These are phyloP conservation scores for Sus scrofa DNA, from an alignment of 2,113 vertebrate species.

Conservation along the genomic window DNA sequence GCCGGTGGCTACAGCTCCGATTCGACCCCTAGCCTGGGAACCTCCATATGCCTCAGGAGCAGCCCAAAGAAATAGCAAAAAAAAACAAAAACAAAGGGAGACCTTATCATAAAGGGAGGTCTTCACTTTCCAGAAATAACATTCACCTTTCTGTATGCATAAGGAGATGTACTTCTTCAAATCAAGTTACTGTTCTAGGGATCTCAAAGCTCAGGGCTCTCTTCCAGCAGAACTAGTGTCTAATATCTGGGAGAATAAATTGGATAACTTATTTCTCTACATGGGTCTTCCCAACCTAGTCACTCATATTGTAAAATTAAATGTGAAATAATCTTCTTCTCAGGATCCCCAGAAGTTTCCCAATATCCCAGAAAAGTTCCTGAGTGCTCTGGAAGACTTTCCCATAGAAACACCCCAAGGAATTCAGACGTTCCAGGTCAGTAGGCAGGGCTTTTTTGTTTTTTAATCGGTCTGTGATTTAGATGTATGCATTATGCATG, in stretches of 20 bases:
- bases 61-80: no score
- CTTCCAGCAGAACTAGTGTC: background rate
- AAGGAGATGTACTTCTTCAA: background rate
- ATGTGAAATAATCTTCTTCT: constrained; percentile 62
- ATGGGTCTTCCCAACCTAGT: background rate
- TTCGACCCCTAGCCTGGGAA: no score
- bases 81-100: no score
- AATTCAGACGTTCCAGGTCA: constrained; percentile 92
- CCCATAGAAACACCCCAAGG: constrained; percentile 87
- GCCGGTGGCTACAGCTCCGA: no score
- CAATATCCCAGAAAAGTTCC: constrained; percentile 79
- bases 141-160: background rate
- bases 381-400: constrained; percentile 87
- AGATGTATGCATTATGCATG: background rate
- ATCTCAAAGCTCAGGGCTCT: background rate
- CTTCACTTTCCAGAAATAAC: background rate
- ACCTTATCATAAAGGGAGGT: background rate
- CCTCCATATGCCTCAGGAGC: no score
- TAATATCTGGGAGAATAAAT: background rate
- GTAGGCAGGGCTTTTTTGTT: background rate
- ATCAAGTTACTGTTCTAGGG: background rate
- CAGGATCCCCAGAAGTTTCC: constrained; percentile 83
- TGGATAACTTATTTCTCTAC: background rate
- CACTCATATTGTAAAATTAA: constrained; percentile 5
- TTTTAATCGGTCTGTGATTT: background rate